Conservation (phyloP, 2,888 invertebrate genomes). For the Lumbricus terrestris region DNA sequence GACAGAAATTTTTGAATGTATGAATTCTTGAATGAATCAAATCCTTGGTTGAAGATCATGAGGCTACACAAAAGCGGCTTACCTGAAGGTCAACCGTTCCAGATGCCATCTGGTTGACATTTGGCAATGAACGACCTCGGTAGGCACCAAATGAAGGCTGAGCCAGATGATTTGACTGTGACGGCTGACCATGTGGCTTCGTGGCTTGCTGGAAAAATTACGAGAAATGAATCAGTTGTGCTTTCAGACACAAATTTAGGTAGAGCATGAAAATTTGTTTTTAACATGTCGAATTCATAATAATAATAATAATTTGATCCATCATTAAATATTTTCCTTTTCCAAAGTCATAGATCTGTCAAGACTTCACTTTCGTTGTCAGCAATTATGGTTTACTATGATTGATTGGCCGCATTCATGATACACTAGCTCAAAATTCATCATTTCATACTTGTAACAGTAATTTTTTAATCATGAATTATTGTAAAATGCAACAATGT, state of each 20-base stretch:
- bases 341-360: background rate
- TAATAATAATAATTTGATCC: background rate
- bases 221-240: background rate
- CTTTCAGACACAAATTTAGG: background rate
- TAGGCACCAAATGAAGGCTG: slow-evolving; percentile 59
- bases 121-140: slow-evolving; percentile 82
- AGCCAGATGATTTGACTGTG: background rate
- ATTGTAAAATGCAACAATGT: too few species aligned
- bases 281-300: background rate
- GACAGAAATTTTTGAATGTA: too few species aligned
- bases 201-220: background rate
- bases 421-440: background rate
- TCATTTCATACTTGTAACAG: background rate
- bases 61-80: slow-evolving; percentile 45
- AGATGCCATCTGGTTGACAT: slow-evolving; percentile 72
- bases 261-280: background rate
- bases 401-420: background rate
- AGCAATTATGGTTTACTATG: background rate
- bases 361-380: background rate
- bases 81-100: slow-evolving; percentile 73
- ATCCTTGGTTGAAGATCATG: background rate
- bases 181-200: background rate
- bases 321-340: background rate
- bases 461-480: background rate
- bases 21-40: background rate